Evolutionary conservation across 2,113 vertebrate species (phyloP).

Genomic region (Phoxinus phoxinus): DNA sequence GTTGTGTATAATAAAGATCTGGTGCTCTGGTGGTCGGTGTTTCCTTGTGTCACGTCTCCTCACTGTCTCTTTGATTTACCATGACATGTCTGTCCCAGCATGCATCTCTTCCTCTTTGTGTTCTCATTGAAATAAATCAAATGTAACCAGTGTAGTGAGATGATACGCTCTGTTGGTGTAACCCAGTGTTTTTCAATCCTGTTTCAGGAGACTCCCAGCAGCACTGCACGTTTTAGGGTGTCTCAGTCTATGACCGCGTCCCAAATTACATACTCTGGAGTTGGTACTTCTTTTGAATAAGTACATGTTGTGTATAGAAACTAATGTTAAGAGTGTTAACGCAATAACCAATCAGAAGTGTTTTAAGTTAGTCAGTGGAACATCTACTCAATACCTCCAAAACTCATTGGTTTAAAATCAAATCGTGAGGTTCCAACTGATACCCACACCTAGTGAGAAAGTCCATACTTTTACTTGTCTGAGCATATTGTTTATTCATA

Average conservation of each 20-base stretch:
- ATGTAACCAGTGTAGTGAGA: background rate
- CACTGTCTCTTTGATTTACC: background rate
- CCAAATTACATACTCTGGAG: background rate
- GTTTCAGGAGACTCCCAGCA: too few relatives aligned
- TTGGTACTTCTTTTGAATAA: background rate
- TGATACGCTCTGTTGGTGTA: too few relatives aligned
- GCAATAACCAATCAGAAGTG: too few relatives aligned
- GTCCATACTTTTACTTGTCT: background rate
- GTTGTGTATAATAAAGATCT: slow-evolving; percentile 78
- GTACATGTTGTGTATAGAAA: too few relatives aligned
- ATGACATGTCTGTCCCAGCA: background rate
- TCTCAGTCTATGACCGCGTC: background rate
- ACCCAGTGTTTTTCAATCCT: too few relatives aligned
- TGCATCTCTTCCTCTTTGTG: slow-evolving; percentile 15
- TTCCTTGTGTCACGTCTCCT: slow-evolving; percentile 66
- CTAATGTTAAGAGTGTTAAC: too few relatives aligned
- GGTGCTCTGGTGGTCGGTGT: slow-evolving; percentile 79
- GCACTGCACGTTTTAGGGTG: background rate
- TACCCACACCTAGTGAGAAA: background rate
- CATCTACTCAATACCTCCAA: background rate
- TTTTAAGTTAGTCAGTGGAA: background rate
- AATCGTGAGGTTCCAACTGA: background rate
- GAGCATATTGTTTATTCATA: too few relatives aligned
- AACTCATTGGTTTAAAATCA: background rate
- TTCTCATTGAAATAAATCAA: background rate